These are phyloP conservation scores for Tetramorium alpestre DNA, from an alignment of 1,140 invertebrate species.

Conservation along the genomic window DNA sequence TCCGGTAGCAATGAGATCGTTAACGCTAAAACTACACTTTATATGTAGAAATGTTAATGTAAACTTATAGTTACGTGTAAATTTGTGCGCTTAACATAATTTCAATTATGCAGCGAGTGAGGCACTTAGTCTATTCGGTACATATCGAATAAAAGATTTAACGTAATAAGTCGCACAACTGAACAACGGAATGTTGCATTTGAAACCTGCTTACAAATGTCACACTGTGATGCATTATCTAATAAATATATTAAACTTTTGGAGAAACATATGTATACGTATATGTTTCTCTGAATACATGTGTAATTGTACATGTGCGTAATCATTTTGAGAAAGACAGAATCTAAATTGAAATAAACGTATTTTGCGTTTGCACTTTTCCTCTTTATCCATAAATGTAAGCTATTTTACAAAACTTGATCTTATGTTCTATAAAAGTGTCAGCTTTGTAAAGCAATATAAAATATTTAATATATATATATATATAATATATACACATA, in stretches of 20 bases:
- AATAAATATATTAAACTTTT: constrained; percentile 23
- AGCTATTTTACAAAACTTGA: constrained; percentile 20
- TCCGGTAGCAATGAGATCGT: constrained; percentile 67
- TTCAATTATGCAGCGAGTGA: neutral
- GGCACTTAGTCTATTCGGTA: constrained; percentile 1
- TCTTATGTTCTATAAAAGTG: constrained; percentile 29
- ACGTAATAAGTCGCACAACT: neutral
- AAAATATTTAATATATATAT: constrained; percentile 57
- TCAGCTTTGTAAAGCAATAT: constrained; percentile 39
- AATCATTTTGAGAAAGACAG: constrained; percentile 10
- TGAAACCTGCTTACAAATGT: constrained; percentile 23
- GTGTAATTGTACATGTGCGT: neutral
- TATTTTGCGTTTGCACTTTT: neutral
- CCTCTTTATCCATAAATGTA: neutral
- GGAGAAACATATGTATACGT: neutral
- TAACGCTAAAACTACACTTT: constrained; percentile 51
- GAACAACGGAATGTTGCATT: constrained; percentile 22
- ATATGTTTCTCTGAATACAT: no score
- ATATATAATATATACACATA: constrained; percentile 17
- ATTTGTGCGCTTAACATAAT: constrained; percentile 32
- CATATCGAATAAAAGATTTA: neutral
- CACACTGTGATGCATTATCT: neutral
- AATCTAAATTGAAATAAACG: constrained; percentile 7
- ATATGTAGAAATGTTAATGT: constrained; percentile 4
- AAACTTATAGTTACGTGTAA: constrained; percentile 22